Conservation (phyloP, 1,140 invertebrate genomes). For the Hormaphis cornu region DNA sequence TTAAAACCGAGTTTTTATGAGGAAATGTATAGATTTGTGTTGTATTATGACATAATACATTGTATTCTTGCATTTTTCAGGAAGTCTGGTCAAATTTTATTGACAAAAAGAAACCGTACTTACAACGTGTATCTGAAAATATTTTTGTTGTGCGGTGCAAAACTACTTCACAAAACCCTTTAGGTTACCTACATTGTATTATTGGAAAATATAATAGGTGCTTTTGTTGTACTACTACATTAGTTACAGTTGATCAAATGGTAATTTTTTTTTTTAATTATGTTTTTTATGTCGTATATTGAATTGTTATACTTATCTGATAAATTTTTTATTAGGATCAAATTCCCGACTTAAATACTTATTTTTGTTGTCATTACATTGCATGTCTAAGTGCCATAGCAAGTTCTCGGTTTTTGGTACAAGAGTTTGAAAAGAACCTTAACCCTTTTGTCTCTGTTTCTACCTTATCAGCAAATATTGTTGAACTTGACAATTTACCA, state of each 20-base stretch:
- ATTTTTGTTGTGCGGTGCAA: constrained; percentile 71
- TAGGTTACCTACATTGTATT: constrained; percentile 59
- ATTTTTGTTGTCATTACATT: constrained; percentile 55
- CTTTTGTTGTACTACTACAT: constrained; percentile 15
- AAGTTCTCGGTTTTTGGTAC: constrained; percentile 56
- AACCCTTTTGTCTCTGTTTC: constrained; percentile 2
- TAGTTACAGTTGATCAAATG: constrained; percentile 28
- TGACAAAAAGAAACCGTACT: constrained; percentile 49
- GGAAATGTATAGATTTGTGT: background rate
- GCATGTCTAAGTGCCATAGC: constrained; percentile 70
- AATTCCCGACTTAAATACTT: constrained; percentile 37
- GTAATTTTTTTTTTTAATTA: background rate
- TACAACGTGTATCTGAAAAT: constrained; percentile 66
- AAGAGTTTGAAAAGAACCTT: constrained; percentile 52
- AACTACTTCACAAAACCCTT: constrained; percentile 55
- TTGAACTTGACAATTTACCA: background rate
- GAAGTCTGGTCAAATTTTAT: constrained; percentile 45
- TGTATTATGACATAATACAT: background rate
- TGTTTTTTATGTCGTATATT: constrained; percentile 3
- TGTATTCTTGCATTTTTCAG: constrained; percentile 37
- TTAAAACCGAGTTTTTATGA: background rate
- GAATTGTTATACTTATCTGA: background rate
- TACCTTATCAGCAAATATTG: background rate
- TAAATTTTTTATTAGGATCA: constrained; percentile 34
- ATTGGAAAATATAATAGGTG: constrained; percentile 33